phyloP scores from a whole-genome alignment of 2,797 vertebrate genomes.

The Molossus molossus region DNA sequence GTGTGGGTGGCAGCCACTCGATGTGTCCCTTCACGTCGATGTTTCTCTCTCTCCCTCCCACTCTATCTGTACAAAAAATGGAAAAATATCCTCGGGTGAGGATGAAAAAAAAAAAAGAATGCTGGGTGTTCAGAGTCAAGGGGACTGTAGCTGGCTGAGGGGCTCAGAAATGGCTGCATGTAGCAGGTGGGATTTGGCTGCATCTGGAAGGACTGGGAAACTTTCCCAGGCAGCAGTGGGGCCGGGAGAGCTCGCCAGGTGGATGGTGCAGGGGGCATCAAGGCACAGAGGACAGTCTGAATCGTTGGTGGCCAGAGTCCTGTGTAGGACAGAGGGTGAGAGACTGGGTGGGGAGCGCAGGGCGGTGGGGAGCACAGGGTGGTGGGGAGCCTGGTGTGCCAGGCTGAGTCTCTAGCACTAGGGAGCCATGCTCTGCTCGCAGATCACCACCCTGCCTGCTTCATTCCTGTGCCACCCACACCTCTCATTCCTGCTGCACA shows the following conservation, averaged over 20 bases:
- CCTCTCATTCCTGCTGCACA: background rate
- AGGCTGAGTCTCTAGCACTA: background rate
- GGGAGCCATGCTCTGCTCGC: background rate
- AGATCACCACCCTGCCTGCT: background rate
- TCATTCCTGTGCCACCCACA: background rate
- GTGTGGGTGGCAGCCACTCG: too few relatives aligned
- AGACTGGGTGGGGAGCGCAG: background rate
- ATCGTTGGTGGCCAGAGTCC: rapidly evolving
- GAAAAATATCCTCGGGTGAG: too few relatives aligned
- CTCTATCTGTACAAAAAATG: too few relatives aligned
- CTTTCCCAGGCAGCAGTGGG: background rate
- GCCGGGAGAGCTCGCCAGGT: background rate
- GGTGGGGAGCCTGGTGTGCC: background rate
- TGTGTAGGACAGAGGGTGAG: background rate
- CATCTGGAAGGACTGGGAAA: background rate
- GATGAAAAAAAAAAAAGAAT: background rate
- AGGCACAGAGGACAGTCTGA: background rate
- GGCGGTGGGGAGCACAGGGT: background rate
- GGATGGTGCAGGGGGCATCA: background rate
- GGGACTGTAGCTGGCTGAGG: background rate
- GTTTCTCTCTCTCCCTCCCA: too few relatives aligned
- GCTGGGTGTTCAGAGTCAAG: background rate
- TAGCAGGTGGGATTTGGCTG: background rate
- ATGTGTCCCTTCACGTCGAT: too few relatives aligned
- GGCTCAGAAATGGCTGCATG: background rate